Base-by-base conservation (phyloP, 2,888 invertebrate genomes). In the Protonemura montana region DNA sequence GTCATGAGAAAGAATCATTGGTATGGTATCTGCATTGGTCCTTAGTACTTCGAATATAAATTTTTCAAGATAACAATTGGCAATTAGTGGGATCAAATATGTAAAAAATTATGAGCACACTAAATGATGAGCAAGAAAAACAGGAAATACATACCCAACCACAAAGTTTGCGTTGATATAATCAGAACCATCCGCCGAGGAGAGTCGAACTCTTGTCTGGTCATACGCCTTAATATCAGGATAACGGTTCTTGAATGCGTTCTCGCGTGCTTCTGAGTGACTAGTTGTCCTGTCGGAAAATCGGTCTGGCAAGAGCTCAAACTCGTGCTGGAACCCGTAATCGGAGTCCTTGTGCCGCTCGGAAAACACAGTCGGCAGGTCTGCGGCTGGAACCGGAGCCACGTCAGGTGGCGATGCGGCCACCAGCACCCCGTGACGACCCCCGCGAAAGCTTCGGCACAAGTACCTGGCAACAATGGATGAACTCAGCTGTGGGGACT, bases 151-250 rank as follows among this genome's bases (percentile, higher is more conserved):
- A 21, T 21, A 59, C 59, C 98, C 97, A 91, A 96, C 94, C 0
- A 98, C 97, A 90, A 95, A 97, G 91, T 98, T 98, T 0, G 98
- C 97, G 91, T 98, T 98, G 88, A 98, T 97, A 90, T 98, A 98
- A 91, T 98, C 98, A 0, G 97, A 96, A 1, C 97, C 96, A 77
- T 94, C 93, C 5, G 82, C 92, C 89, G 95, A 95, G 0, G 95
- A 93, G 16, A 98, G 91, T 89, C 96, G 95, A 0, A 98, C 97
- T 89, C 98, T 92, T 7, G 98, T 98, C 91, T 98, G 98, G 92
- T 98, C 98, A 91, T 97, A 98, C 0, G 97, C 96, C 91, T 97
- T 97, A 88, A 98, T 98, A 90, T 98, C 98, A 0, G 98, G 98
- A 91, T 98, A 98, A 16, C 98, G 93, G 92, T 98, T 98, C 92